Conservation (phyloP, 2,888 invertebrate species). For the Eupithecia insigniata region DNA sequence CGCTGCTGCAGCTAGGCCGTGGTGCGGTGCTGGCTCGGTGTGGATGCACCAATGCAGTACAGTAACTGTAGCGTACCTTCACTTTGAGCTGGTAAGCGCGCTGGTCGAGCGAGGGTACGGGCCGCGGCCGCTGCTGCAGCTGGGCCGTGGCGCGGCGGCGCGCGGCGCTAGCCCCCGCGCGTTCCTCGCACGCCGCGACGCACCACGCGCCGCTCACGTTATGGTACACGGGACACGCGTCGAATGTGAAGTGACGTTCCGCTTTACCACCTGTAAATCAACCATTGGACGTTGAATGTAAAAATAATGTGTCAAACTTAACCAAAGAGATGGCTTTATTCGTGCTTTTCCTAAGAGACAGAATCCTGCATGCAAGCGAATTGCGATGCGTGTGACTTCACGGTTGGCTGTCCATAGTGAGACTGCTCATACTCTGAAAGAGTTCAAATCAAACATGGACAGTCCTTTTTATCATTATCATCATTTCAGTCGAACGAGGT, state of each 20-base stretch:
- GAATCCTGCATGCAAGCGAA: no score
- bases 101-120: conserved; percentile 87
- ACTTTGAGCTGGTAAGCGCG: conserved; percentile 88
- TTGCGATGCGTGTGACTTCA: no score
- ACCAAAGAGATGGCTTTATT: no score
- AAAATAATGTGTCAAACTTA: not conserved
- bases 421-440: no score
- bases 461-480: no score
- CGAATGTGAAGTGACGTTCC: conserved; percentile 93
- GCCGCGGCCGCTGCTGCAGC: conserved; percentile 64
- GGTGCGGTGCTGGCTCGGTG: conserved; percentile 45
- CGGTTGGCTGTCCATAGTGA: no score
- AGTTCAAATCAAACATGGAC: no score
- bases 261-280: conserved; percentile 86
- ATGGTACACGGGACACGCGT: conserved; percentile 96
- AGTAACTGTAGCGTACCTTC: conserved; percentile 48
- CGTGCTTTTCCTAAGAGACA: no score
- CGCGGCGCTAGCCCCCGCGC: conserved; percentile 87
- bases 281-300: not conserved
- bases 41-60: not conserved
- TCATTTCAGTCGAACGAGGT: no score
- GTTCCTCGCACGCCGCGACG: conserved; percentile 84
- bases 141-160: conserved; percentile 56
- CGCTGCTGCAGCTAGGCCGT: no score
- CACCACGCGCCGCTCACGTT: conserved; percentile 84